Base-by-base conservation (phyloP, 1,140 invertebrate genomes). In the Saxidomus purpurata region DNA sequence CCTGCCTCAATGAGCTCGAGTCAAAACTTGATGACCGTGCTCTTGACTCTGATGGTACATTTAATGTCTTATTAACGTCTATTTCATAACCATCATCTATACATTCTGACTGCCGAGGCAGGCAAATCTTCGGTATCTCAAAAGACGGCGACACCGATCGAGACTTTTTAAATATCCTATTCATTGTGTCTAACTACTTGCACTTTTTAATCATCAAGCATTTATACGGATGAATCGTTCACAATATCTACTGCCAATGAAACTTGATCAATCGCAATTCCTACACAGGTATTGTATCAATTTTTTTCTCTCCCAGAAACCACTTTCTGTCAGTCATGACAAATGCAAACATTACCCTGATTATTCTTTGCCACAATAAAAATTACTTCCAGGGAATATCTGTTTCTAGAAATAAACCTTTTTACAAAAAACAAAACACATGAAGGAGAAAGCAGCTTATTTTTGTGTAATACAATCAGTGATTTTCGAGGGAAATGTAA, bases 111-210 rank as follows among this genome's bases (percentile, higher is more conserved):
- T 94, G 92, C 15, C 91, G 86, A 8, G 92, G 90, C 40, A 94
- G 61, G 85, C 93, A 94, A 17, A 94, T 90, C 84, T 93, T 93
- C 8, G 94, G 94, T 76, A 94, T 92, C 86, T 94, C 94, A 84
- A 94, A 93, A 9, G 93, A 92, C 0, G 93, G 93, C 17, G 93
- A 94, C 11, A 90, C 79, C 55, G 90, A 92, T 19, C 92, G 87
- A 47, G 91, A 91, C 79, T 92, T 93, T 83, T 91, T 92, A 87
- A 94, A 93, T n/a, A 93, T 89, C 74, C 94, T 93, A 69, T 89
- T 89, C 87, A 89, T 89, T 43, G 34, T 71, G 59, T 22, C 79
- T 19, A 43, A 40, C 15, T 71, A 4, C 38, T 38, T n/a, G 22
- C 25, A 63, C 8, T 25, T 28, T n/a, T 4, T 59, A n/a, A n/a